Conservation (phyloP, 2,797 vertebrate genomes). For the Pseudochirops cupreus region DNA sequence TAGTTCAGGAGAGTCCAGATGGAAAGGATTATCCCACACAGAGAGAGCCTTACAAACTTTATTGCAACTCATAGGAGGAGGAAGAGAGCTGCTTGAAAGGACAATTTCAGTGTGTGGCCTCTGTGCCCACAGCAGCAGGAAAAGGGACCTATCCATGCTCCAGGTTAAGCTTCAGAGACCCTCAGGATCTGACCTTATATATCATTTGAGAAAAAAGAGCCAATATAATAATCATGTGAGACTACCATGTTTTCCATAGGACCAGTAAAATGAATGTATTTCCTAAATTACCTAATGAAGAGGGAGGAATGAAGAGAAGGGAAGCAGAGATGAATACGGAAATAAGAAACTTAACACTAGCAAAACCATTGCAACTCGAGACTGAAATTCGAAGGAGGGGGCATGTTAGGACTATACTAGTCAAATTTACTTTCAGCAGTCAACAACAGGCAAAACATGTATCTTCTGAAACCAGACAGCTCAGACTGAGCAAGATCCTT, state of each 20-base stretch:
- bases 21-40: not conserved
- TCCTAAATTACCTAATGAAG: not conserved
- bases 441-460: not conserved
- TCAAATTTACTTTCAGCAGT: not conserved
- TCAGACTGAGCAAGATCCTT: not conserved
- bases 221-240: not conserved
- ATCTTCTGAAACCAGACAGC: not conserved
- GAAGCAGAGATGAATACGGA: not conserved
- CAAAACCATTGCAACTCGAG: not conserved
- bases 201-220: not conserved
- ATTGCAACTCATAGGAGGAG: not conserved
- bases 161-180: not conserved
- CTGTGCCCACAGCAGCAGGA: not conserved
- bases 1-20: not conserved
- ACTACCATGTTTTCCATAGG: not conserved
- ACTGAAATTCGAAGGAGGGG: not conserved
- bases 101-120: not conserved
- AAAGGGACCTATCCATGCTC: not conserved
- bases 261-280: not conserved
- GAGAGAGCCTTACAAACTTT: not conserved
- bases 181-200: not conserved
- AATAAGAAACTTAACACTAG: not conserved
- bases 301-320: not conserved
- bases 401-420: not conserved
- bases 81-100: not conserved